Evolutionary conservation across 2,888 invertebrate genomes (phyloP).

Genomic region (Caenorhabditis sp.): DNA sequence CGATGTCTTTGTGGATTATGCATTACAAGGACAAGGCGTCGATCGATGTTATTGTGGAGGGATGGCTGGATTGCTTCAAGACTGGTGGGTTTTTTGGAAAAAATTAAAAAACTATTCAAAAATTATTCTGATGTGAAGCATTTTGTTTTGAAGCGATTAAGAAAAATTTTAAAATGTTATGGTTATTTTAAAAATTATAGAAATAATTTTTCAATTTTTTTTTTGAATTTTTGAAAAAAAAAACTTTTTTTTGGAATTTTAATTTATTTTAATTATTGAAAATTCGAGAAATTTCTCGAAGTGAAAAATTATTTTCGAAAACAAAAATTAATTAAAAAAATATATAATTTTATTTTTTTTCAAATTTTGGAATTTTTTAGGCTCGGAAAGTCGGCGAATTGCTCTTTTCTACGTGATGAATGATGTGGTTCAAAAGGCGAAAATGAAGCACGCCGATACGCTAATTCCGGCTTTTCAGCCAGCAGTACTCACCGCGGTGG

Average conservation of each 20-base stretch:
- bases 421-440: slow-evolving; percentile 95
- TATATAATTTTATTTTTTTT: not conserved
- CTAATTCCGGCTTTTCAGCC: slow-evolving; percentile 72
- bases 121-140: not conserved
- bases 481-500: slow-evolving; percentile 68
- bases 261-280: too few relatives aligned
- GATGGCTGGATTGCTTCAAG: slow-evolving; percentile 78
- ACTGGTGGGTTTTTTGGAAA: slow-evolving; percentile 59
- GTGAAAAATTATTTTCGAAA: not conserved
- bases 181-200: too few relatives aligned
- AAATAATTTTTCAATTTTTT: not conserved
- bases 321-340: not conserved
- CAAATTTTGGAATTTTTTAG: slow-evolving; percentile 20
- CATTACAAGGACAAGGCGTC: slow-evolving; percentile 77
- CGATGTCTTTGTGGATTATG: slow-evolving; percentile 79
- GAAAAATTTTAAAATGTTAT: not conserved
- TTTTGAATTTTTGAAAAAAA: too few relatives aligned
- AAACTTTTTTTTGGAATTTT: too few relatives aligned
- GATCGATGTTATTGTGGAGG: slow-evolving; percentile 74
- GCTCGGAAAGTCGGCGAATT: slow-evolving; percentile 84
- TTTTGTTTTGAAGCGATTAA: slow-evolving; percentile 6
- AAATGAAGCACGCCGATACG: slow-evolving; percentile 72
- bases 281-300: not conserved
- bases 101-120: not conserved
- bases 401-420: slow-evolving; percentile 98